phyloP scores from a whole-genome alignment of 2,888 invertebrate genomes.

The Tipula confusa region DNA sequence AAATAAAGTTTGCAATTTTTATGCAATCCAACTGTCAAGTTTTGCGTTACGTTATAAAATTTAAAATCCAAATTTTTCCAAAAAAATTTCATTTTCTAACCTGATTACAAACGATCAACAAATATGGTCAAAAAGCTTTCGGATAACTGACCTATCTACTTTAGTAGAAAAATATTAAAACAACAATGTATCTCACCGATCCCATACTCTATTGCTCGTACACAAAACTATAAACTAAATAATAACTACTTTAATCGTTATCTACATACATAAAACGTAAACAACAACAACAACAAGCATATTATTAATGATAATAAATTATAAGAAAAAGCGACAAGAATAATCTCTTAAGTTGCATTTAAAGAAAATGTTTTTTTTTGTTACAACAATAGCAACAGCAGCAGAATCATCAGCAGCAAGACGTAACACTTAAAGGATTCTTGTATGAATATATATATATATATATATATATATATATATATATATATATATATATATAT shows the following conservation, averaged over 20 bases:
- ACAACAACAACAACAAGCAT: background rate
- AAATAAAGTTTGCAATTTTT: no score
- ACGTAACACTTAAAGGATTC: background rate
- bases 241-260: background rate
- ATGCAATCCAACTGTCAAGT: no score
- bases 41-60: no score
- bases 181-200: background rate
- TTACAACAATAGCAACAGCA: background rate
- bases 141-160: no score
- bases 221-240: background rate
- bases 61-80: no score
- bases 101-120: no score
- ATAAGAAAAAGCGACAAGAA: background rate
- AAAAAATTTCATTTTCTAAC: no score
- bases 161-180: background rate
- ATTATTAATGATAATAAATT: background rate
- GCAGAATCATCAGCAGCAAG: background rate
- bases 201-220: background rate
- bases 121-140: no score
- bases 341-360: background rate
- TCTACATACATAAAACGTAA: background rate
- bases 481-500: no score
- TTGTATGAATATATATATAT: no score
- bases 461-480: no score
- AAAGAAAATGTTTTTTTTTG: background rate